Evolutionary conservation across 2,888 invertebrate species (phyloP).

Genomic region (Aradus depressus): DNA sequence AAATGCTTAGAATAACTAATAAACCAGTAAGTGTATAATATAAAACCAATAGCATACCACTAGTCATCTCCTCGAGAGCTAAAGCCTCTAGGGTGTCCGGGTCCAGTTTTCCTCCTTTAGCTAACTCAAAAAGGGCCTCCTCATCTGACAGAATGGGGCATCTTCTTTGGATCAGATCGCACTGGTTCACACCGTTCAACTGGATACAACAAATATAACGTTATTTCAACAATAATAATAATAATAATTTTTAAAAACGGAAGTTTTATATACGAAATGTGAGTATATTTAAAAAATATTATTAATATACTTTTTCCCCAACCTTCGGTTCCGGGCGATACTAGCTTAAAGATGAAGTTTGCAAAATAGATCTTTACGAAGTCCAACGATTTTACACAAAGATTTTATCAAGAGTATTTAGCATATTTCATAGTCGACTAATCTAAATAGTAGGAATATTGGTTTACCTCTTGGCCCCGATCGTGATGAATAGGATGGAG

Average conservation of each 20-base stretch:
- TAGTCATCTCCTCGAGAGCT: slow-evolving; percentile 42
- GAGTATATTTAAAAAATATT: neutral
- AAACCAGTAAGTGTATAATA: slow-evolving; percentile 3
- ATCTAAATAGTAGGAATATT: too few species aligned
- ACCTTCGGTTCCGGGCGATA: too few species aligned
- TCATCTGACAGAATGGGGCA: slow-evolving; percentile 25
- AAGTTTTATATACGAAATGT: neutral
- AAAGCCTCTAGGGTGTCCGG: slow-evolving; percentile 41
- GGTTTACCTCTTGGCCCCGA: too few species aligned
- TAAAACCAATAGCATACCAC: slow-evolving; percentile 35
- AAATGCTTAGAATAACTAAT: neutral
- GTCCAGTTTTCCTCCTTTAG: slow-evolving; percentile 22
- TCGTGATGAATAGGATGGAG: slow-evolving; percentile 11
- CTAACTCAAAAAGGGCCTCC: slow-evolving; percentile 23
- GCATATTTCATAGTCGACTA: too few species aligned
- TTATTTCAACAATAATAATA: neutral
- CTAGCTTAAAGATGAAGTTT: too few species aligned
- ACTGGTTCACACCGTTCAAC: slow-evolving; percentile 20
- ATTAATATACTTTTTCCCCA: too few species aligned
- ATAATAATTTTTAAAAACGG: neutral
- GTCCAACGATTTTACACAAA: too few species aligned
- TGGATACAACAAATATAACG: slow-evolving; percentile 1
- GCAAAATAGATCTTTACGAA: too few species aligned
- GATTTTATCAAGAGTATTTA: too few species aligned
- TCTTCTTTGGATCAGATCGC: slow-evolving; percentile 23